Percentiles rank a stretch among this genome's conserved stretches.
Evolutionary conservation across 1,140 invertebrate species (phyloP).

Genomic region (Drosophila pachea): DNA sequence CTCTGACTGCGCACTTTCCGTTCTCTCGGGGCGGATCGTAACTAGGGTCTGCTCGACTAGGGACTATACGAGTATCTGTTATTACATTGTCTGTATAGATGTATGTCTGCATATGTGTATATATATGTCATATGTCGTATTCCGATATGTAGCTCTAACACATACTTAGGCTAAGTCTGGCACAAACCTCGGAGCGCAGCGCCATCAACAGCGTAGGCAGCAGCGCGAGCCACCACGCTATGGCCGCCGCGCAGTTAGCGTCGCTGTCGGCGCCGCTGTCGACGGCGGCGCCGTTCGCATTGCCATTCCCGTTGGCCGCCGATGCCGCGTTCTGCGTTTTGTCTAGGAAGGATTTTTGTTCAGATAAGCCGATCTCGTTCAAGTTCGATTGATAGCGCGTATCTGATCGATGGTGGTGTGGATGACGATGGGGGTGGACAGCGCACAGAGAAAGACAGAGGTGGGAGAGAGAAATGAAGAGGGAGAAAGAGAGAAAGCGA

Average conservation of each 20-base stretch:
- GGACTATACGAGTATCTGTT: conserved; percentile 42
- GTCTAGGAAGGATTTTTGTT: conserved; percentile 83
- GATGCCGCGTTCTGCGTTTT: conserved; percentile 75
- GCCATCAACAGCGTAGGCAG: conserved; percentile 43
- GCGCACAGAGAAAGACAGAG: conserved; percentile 17
- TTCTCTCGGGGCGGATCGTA: conserved; percentile 65
- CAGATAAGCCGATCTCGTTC: conserved; percentile 85
- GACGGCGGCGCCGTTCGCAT: conserved; percentile 61
- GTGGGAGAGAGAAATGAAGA: conserved; percentile 14
- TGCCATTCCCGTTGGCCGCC: conserved; percentile 51
- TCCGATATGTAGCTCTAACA: conserved; percentile 46
- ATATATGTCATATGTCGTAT: conserved; percentile 18
- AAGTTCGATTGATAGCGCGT: conserved; percentile 84
- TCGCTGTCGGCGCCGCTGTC: conserved; percentile 46
- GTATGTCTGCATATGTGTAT: conserved; percentile 10
- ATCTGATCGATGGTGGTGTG: conserved; percentile 66
- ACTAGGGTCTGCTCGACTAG: conserved; percentile 57
- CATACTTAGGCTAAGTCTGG: conserved; percentile 46
- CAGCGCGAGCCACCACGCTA: conserved; percentile 45
- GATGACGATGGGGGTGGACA: conserved; percentile 25
- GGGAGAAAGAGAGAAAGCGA: conserved; percentile 24
- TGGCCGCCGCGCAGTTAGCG: conserved; percentile 36
- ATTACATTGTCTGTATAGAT: conserved; percentile 14
- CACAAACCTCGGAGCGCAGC: conserved; percentile 32
- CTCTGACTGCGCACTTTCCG: conserved; percentile 29